Base-by-base conservation (phyloP, 2,888 invertebrate genomes). In the Drosophila neotestacea region DNA sequence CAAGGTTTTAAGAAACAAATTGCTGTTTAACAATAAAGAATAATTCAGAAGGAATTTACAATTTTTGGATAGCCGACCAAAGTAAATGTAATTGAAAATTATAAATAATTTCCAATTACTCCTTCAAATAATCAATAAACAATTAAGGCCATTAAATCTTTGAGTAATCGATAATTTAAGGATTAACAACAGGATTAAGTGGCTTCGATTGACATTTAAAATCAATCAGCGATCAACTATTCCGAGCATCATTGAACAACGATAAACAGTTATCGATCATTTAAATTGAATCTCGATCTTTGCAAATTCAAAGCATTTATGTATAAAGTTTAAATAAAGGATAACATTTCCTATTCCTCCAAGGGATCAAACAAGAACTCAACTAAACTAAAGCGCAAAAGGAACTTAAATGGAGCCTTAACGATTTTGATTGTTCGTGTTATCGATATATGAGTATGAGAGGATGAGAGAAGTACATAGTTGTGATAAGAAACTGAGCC, bases 251-350 rank as follows among this genome's bases (percentile, higher is more conserved):
- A 22, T 34, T 16, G 16, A 16, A 22, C 6, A 36, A n/a, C 22
- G 22, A 7, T 36, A 6, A 50, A n/a, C 22, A 16, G 34, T 42
- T 22, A 52, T 13, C 32, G 55, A 13, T 55, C 9, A 44, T 10
- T 32, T n/a, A 9, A 7, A 32, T 16, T 30, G 13, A 9, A 47
- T 47, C 9, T 47, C 13, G 13, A 47, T 30, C 9, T 16, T 16
- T 32, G 32, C 9, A 48, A 50, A 50, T 32, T 48, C 30, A 48
- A 48, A 32, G 4, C 39, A 41, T 7, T 9, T 16, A 41, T 13
- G 39, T 39, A 22, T 22, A 22, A 22, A 39, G 39, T 10, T 39
- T 39, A 7, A 13, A 13, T 6, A 39, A n/a, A 39, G 39, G 13
- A 28, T 28, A 11, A 9, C 9, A 4, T 48, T 1, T 16, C 6